Evolutionary conservation across 2,113 vertebrate species (phyloP).

Genomic region (Oostethus manadensis): DNA sequence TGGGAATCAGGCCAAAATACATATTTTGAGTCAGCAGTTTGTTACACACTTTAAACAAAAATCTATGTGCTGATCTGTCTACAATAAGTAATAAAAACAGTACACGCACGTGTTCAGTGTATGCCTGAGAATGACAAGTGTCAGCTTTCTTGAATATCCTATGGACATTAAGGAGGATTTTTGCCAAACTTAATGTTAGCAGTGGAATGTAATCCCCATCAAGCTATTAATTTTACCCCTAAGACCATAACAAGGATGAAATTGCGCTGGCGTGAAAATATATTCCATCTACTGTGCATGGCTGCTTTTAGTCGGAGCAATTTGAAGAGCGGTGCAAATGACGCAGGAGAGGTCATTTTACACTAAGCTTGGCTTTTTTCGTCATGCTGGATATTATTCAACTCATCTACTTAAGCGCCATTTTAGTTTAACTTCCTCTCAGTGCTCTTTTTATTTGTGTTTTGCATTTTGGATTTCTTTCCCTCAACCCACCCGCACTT

Average conservation of each 20-base stretch:
- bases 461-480: constrained; percentile 24
- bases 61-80: not conserved
- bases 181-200: constrained; percentile 22
- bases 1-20: too few relatives aligned
- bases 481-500: constrained; percentile 21
- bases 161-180: constrained; percentile 7
- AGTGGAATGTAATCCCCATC: constrained; percentile 28
- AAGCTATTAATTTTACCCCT: constrained; percentile 24
- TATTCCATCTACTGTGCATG: constrained; percentile 42
- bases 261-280: constrained; percentile 30
- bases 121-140: not conserved
- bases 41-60: too few relatives aligned
- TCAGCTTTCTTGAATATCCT: not conserved
- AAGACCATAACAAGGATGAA: constrained; percentile 33
- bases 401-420: constrained; percentile 22
- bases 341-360: constrained; percentile 31
- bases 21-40: too few relatives aligned
- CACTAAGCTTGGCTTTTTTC: constrained; percentile 20
- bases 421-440: constrained; percentile 12
- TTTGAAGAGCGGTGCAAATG: constrained; percentile 35
- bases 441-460: constrained; percentile 18
- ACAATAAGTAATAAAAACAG: not conserved
- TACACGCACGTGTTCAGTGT: not conserved
- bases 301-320: constrained; percentile 27
- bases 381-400: constrained; percentile 11